phyloP scores from a whole-genome alignment of 2,888 invertebrate genomes.

The Osmoderma eremita region DNA sequence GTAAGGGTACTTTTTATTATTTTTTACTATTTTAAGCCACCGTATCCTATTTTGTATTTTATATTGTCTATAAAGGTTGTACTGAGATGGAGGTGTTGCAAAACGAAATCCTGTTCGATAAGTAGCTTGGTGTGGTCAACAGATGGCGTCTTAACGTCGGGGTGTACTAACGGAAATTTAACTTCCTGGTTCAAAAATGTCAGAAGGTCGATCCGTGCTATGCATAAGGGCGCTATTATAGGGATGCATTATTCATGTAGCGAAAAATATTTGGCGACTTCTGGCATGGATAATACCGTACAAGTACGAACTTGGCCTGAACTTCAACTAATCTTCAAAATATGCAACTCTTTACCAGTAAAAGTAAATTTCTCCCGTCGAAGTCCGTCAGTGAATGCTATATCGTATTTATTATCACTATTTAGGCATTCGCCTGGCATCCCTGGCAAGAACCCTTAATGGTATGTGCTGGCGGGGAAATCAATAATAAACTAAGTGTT shows the following conservation, averaged over 20 bases:
- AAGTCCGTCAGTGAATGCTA: not conserved
- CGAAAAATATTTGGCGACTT: conserved; percentile 51
- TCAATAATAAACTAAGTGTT: conserved; percentile 35
- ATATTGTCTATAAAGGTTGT: conserved; percentile 5
- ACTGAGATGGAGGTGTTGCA: conserved; percentile 17
- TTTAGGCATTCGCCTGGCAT: conserved; percentile 62
- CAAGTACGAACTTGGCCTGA: conserved; percentile 50
- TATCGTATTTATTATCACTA: conserved; percentile 1
- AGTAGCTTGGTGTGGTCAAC: conserved; percentile 47
- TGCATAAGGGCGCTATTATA: conserved; percentile 49
- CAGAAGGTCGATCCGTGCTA: not conserved
- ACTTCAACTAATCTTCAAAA: not conserved
- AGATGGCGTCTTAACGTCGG: conserved; percentile 45
- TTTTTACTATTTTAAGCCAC: too few species aligned
- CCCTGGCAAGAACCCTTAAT: conserved; percentile 63
- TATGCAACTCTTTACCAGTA: not conserved
- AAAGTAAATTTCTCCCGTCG: conserved; percentile 18
- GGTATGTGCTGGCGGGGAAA: conserved; percentile 57
- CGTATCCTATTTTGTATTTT: not conserved
- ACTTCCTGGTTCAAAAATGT: conserved; percentile 43
- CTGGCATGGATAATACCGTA: conserved; percentile 47
- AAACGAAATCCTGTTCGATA: conserved; percentile 40
- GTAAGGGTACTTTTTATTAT: too few species aligned
- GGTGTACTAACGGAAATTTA: conserved; percentile 50
- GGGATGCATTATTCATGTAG: conserved; percentile 50